Evolutionary conservation across 2,797 vertebrate species (phyloP).

Genomic region (Mormyrops boulengeri): DNA sequence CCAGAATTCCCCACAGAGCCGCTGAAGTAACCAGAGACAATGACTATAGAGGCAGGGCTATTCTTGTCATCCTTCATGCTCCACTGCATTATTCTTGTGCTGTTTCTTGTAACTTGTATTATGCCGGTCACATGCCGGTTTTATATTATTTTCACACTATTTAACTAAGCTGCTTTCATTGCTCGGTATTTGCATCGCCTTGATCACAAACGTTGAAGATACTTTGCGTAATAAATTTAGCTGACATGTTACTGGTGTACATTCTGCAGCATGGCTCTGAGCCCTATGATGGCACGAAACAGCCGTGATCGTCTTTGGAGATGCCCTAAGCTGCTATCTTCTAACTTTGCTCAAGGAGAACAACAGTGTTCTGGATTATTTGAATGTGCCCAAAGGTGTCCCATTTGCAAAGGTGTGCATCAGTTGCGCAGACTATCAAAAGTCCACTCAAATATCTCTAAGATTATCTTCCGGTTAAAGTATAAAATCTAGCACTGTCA

Average conservation of each 20-base stretch:
- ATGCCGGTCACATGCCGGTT: not conserved
- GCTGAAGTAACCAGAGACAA: slow-evolving; percentile 6
- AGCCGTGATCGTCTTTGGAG: not conserved
- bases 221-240: not conserved
- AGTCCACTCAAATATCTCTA: not conserved
- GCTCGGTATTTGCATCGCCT: slow-evolving; percentile 1
- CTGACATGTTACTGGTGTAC: not conserved
- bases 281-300: not conserved
- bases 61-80: slow-evolving; percentile 10
- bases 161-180: slow-evolving; percentile 6
- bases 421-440: not conserved
- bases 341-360: not conserved
- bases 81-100: not conserved
- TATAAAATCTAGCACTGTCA: not conserved
- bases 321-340: not conserved
- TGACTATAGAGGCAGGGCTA: not conserved
- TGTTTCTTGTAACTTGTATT: not conserved
- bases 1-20: slow-evolving; percentile 9
- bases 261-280: not conserved
- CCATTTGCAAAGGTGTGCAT: not conserved
- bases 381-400: not conserved
- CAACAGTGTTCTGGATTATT: not conserved
- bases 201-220: not conserved
- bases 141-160: not conserved
- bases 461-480: not conserved